Conservation (phyloP, 2,797 vertebrate species). For the Loriculus beryllinus region DNA sequence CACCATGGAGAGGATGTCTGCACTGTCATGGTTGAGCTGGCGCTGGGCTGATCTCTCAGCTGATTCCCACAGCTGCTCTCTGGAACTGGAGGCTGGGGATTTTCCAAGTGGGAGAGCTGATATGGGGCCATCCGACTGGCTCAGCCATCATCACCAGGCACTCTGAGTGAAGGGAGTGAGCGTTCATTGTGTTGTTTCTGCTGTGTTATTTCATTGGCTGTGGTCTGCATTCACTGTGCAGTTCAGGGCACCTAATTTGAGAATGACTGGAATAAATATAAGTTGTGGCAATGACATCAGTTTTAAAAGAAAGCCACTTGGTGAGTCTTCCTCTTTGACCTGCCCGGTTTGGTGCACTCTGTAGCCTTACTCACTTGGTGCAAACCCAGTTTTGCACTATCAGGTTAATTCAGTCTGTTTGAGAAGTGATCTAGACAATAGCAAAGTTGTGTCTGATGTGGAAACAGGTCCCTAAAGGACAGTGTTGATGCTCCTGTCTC, state of each 20-base stretch:
- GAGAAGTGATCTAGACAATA: background rate
- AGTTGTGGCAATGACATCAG: background rate
- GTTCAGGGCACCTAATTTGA: background rate
- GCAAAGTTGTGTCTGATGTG: background rate
- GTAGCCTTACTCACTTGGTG: background rate
- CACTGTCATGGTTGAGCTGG: background rate
- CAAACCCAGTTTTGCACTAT: background rate
- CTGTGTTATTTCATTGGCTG: background rate
- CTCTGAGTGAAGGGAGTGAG: background rate
- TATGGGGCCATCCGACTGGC: background rate
- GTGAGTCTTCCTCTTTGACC: background rate
- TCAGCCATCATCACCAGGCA: background rate
- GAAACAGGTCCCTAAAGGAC: background rate
- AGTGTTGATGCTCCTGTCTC: accelerated
- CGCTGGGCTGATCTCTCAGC: background rate
- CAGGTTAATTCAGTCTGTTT: background rate
- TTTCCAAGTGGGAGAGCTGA: background rate
- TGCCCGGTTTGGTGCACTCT: background rate
- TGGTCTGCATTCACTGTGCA: background rate
- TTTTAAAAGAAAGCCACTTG: background rate
- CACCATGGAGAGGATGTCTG: background rate
- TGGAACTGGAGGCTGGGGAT: background rate
- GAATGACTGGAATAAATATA: background rate
- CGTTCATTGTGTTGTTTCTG: background rate
- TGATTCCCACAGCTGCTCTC: background rate